A percentile compares a stretch with the other conserved stretches of the same genome.
These are phyloP conservation scores for Anguilla megastoma DNA, from an alignment of 2,797 vertebrate genomes.

Conservation along the genomic window DNA sequence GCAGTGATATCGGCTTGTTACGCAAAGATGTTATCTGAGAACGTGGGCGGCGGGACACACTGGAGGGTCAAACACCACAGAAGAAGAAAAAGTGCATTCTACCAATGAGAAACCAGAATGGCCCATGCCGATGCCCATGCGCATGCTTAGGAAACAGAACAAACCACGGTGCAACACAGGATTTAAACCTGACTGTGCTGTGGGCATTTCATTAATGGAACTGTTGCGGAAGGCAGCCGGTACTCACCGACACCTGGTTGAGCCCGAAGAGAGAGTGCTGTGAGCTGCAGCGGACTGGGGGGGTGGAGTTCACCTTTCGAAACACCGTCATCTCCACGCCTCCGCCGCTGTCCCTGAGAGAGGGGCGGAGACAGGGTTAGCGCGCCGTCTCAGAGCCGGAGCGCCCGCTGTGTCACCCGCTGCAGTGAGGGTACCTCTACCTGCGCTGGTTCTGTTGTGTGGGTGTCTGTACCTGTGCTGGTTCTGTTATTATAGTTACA, in stretches of 20 bases:
- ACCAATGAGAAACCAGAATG: too few relatives aligned
- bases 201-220: neutral
- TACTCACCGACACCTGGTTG: conserved; percentile 88
- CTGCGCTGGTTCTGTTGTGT: neutral
- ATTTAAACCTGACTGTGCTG: neutral
- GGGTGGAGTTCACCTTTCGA: conserved; percentile 88
- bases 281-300: conserved; percentile 88
- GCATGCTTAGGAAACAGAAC: neutral
- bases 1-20: neutral
- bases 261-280: conserved; percentile 89
- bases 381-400: neutral
- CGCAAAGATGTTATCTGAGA: neutral
- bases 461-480: neutral
- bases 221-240: neutral
- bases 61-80: neutral
- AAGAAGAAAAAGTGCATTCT: neutral
- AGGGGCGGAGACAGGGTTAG: neutral
- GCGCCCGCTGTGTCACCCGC: too few relatives aligned
- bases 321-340: conserved; percentile 92
- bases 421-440: neutral
- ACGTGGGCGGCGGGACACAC: neutral
- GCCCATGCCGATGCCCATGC: neutral
- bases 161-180: neutral
- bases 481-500: too few relatives aligned
- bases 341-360: conserved; percentile 76